Evolutionary conservation across 2,888 invertebrate species (phyloP).

Genomic region (Epinotia ramella): DNA sequence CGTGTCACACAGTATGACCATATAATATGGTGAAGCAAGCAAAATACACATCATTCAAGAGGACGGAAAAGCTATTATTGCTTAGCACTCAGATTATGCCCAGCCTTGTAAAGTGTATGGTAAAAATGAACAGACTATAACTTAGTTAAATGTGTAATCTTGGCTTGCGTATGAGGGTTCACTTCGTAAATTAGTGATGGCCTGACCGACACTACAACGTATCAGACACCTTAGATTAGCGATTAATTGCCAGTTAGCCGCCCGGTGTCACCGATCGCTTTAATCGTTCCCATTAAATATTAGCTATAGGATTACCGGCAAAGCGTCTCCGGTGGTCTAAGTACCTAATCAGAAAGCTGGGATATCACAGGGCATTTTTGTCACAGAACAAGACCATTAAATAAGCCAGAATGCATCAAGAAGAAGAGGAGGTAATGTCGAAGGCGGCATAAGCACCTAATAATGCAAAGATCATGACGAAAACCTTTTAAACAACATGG

Average conservation of each 20-base stretch:
- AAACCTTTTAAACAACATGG: too few relatives aligned
- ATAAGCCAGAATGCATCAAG: background rate
- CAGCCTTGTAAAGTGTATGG: background rate
- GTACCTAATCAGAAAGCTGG: background rate
- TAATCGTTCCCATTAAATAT: constrained; percentile 21
- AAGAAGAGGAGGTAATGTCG: background rate
- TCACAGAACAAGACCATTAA: background rate
- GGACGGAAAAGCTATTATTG: background rate
- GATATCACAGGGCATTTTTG: background rate
- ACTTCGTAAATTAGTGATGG: constrained; percentile 7
- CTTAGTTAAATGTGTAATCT: background rate
- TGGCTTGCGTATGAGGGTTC: background rate
- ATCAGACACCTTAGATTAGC: constrained; percentile 22
- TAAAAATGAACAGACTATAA: too few relatives aligned
- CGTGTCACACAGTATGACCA: background rate
- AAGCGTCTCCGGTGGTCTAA: constrained; percentile 1
- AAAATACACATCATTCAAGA: background rate
- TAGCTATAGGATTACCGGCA: constrained; percentile 10
- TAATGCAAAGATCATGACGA: background rate
- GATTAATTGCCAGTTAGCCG: constrained; percentile 30
- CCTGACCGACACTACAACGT: background rate
- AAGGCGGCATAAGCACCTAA: background rate
- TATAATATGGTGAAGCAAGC: background rate
- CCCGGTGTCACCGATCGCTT: constrained; percentile 17
- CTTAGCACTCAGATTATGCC: background rate